Base-by-base conservation (phyloP, 2,888 invertebrate genomes). In the Physocephala rufipes region DNA sequence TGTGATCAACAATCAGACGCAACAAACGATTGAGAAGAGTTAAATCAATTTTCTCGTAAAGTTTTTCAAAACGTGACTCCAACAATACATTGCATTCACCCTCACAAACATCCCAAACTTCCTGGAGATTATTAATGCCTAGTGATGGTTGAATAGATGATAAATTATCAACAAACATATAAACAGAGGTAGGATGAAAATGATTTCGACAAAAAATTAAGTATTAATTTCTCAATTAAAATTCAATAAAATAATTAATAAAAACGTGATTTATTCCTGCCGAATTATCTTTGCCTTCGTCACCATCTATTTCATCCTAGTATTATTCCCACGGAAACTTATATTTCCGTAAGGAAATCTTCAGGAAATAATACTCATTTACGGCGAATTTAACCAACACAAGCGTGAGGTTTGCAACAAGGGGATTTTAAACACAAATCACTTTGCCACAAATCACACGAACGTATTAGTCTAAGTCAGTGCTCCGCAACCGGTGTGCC, bases 11-110 rank as follows among this genome's bases (percentile, higher is more conserved):
- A 79, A 99, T 99, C 69, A 99, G 88, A 79, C 99, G 92, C 67
- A 99, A 88, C 81, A 99, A 87, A 86, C 99, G 91, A 88, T 99
- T 99, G 47, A 99, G 90, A 28, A 99, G 88, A 0, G 99, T 99
- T 85, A 99, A 89, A 90, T 99, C 99, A 78, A 99, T 99, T 87
- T 99, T 99, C 86, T 99, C 99, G 82, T 99, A 99, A n/a, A 99
- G 89, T 84, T 99, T 99, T 84, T 99, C 99, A 85, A 97, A 97
- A 71, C 94, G 93, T 0, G 99, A 96, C 87, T 99, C 99, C 45
- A 99, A 88, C 71, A 99, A 88, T 1, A 99, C 99, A 85, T 99
- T 98, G 86, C 99, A 99, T 86, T 99, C 99, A 12, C 99, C 99
- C 87, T 99, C 99, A 58, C 92, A 90, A 0, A 97, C 98, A 82